Evolutionary conservation across 2,113 vertebrate species (phyloP).

Genomic region (Colistium nudipinnis): DNA sequence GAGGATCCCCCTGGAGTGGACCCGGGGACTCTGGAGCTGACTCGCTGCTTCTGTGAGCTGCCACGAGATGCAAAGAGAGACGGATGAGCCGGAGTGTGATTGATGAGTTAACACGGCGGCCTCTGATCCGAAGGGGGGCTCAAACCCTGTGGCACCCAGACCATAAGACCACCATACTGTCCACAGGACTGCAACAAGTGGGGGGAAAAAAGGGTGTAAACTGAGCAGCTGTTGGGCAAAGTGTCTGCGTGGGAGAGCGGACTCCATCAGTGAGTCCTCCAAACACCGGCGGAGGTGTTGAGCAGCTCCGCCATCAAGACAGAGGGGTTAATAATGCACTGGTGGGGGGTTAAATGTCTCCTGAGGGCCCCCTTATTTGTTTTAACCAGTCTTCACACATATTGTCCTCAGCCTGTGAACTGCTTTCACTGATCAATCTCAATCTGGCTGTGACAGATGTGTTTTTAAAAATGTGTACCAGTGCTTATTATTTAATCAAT

Average conservation of each 20-base stretch:
- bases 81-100: constrained; percentile 74
- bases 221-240: constrained; percentile 58
- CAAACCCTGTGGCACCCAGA: constrained; percentile 27
- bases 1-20: constrained; percentile 67
- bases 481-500: constrained; percentile 3
- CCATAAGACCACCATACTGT: constrained; percentile 44
- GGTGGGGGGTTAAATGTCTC: constrained; percentile 43
- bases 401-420: constrained; percentile 37
- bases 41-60: constrained; percentile 70
- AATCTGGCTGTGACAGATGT: constrained; percentile 14
- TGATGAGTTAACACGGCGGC: constrained; percentile 68
- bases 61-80: constrained; percentile 73
- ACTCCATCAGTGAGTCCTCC: constrained; percentile 59
- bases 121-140: constrained; percentile 45
- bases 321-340: constrained; percentile 66
- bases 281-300: constrained; percentile 26
- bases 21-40: constrained; percentile 59
- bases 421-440: constrained; percentile 29
- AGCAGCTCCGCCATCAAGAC: constrained; percentile 58
- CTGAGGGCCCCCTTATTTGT: constrained; percentile 45
- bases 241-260: constrained; percentile 48
- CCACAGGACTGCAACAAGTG: constrained; percentile 29
- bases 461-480: not conserved
- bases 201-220: constrained; percentile 12
- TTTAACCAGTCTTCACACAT: constrained; percentile 31